Percentiles rank a stretch among this genome's conserved stretches.
Conservation (phyloP, 1,140 invertebrate genomes). For the Pteromalus puparum region DNA sequence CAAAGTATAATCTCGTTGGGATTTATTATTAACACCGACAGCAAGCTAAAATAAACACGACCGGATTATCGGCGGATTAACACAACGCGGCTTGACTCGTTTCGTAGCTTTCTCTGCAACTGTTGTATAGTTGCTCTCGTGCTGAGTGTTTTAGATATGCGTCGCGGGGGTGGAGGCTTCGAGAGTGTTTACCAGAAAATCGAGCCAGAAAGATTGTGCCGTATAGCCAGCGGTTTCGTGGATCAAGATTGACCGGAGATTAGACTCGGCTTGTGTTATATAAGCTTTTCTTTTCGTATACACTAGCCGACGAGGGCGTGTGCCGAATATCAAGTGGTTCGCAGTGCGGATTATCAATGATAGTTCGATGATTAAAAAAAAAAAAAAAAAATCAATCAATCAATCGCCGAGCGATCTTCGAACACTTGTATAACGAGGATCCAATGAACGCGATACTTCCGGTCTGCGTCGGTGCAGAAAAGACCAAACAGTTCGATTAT, state of each 20-base stretch:
- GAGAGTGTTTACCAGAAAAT: background rate
- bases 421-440: constrained; percentile 52
- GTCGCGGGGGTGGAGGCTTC: background rate
- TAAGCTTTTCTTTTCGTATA: background rate
- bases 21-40: background rate
- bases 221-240: background rate
- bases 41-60: constrained; percentile 35
- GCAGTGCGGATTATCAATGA: no score
- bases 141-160: background rate
- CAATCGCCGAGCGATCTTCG: background rate
- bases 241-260: background rate
- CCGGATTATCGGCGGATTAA: constrained; percentile 31
- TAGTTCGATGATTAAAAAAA: no score
- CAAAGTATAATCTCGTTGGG: constrained; percentile 22
- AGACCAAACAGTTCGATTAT: constrained; percentile 29
- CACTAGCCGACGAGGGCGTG: no score
- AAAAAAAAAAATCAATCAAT: background rate
- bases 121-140: background rate
- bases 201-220: background rate
- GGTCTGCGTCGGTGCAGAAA: constrained; percentile 29
- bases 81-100: background rate
- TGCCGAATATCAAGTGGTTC: background rate
- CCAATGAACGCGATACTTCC: constrained; percentile 56
- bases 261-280: background rate
- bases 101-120: background rate